phyloP scores from a whole-genome alignment of 2,888 invertebrate genomes.

The Ectemnius continuus region DNA sequence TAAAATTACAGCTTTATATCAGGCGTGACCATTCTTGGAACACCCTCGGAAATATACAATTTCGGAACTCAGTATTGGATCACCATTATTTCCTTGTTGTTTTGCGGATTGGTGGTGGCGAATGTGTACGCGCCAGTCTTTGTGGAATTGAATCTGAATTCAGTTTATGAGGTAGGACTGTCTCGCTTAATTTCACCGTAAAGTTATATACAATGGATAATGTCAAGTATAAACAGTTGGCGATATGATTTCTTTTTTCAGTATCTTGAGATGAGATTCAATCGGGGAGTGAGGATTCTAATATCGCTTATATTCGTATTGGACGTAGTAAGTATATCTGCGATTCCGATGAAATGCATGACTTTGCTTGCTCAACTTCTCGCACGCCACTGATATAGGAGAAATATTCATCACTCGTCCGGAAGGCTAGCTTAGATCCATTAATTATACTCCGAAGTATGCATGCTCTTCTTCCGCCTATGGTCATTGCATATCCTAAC shows the following conservation, averaged over 20 bases:
- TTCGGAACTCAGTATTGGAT: constrained; percentile 91
- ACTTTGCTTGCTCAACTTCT: neutral
- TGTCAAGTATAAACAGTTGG: too few species aligned
- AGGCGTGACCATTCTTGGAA: constrained; percentile 92
- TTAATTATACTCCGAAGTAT: too few species aligned
- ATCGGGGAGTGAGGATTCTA: constrained; percentile 84
- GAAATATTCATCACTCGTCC: too few species aligned
- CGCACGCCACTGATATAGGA: too few species aligned
- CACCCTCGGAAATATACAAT: constrained; percentile 92
- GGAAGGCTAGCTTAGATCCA: too few species aligned
- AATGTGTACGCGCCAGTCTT: constrained; percentile 90
- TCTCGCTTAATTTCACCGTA: neutral
- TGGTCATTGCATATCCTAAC: too few species aligned
- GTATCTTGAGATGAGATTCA: constrained; percentile 89
- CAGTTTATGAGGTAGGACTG: constrained; percentile 87
- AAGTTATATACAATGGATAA: neutral
- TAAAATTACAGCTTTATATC: constrained; percentile 86
- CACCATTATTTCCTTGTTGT: constrained; percentile 84
- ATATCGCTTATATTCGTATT: constrained; percentile 88
- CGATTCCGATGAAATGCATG: neutral
- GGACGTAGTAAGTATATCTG: constrained; percentile 84
- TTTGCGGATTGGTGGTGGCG: constrained; percentile 84
- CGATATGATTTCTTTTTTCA: constrained; percentile 78
- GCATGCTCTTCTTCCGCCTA: too few species aligned
- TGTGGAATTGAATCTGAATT: constrained; percentile 85